phyloP scores from a whole-genome alignment of 2,113 vertebrate genomes.

The Apistogramma diplotaenia region DNA sequence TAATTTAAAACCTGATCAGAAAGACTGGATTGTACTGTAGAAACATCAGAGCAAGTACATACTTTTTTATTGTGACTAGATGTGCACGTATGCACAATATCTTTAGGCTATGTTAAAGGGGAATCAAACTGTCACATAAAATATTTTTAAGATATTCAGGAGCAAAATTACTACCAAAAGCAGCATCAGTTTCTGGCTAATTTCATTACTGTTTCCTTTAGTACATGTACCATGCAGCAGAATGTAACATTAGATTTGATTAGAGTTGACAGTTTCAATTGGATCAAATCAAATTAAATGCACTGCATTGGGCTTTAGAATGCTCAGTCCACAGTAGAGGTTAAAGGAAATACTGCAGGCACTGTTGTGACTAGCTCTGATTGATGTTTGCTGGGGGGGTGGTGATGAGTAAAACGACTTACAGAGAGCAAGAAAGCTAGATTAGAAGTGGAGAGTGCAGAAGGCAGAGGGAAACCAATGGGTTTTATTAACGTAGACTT shows the following conservation, averaged over 20 bases:
- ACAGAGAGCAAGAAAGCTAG: background rate
- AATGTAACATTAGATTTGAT: constrained; percentile 46
- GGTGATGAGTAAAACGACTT: background rate
- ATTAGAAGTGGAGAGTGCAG: background rate
- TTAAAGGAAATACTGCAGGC: constrained; percentile 51
- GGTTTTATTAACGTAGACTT: background rate
- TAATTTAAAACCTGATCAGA: too few relatives aligned
- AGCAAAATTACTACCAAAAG: constrained; percentile 40
- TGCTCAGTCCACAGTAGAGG: constrained; percentile 51
- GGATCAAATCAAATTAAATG: constrained; percentile 62
- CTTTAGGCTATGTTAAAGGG: background rate
- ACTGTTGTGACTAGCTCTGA: constrained; percentile 36
- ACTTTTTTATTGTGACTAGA: too few relatives aligned
- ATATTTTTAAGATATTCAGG: constrained; percentile 42
- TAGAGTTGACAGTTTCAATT: constrained; percentile 59
- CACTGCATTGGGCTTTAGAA: constrained; percentile 29
- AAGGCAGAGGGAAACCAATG: background rate
- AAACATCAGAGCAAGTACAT: too few relatives aligned
- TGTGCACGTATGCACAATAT: background rate
- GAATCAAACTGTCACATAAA: constrained; percentile 18
- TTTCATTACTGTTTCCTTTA: constrained; percentile 37
- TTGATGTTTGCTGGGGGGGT: constrained; percentile 22
- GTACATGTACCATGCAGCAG: constrained; percentile 12
- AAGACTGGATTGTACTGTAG: too few relatives aligned
- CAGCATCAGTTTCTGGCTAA: constrained; percentile 46